Evolutionary conservation across 1,140 invertebrate genomes (phyloP).

Genomic region (Conus betulinus): DNA sequence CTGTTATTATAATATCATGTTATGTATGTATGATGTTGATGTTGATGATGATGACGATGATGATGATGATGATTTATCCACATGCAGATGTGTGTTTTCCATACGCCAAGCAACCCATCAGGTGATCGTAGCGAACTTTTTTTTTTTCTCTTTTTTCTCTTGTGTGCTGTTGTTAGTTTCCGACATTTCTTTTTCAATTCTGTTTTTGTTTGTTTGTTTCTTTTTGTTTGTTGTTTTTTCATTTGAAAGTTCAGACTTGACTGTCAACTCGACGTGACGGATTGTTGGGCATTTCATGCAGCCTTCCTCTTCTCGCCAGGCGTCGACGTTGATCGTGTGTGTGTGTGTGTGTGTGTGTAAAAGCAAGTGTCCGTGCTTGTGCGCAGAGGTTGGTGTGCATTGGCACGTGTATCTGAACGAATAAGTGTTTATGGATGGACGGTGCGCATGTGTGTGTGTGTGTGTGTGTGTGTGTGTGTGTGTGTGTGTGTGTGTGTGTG

Average conservation of each 20-base stretch:
- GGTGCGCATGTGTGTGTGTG: background rate
- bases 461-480: slow-evolving; percentile 16
- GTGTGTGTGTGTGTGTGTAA: slow-evolving; percentile 20
- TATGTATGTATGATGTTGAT: background rate
- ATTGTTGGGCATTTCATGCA: background rate
- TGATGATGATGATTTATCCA: background rate
- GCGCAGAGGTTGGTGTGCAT: too few relatives aligned
- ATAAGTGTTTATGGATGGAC: too few relatives aligned
- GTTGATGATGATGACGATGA: slow-evolving; percentile 5
- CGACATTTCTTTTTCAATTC: background rate
- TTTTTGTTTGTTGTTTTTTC: background rate
- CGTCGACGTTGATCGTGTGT: background rate
- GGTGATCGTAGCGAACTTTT: background rate
- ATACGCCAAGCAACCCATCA: background rate
- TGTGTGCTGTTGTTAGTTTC: background rate
- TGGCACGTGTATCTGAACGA: too few relatives aligned
- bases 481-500: slow-evolving; percentile 5
- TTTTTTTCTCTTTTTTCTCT: too few relatives aligned
- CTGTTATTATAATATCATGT: background rate
- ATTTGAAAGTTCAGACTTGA: background rate
- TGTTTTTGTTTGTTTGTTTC: background rate
- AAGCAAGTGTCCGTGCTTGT: background rate
- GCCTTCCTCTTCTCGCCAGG: background rate
- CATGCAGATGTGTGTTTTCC: background rate
- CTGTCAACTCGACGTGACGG: background rate